Base-by-base conservation (phyloP, 37 sponge, comb jelly and placozoan species). In the Geodia barretti region DNA sequence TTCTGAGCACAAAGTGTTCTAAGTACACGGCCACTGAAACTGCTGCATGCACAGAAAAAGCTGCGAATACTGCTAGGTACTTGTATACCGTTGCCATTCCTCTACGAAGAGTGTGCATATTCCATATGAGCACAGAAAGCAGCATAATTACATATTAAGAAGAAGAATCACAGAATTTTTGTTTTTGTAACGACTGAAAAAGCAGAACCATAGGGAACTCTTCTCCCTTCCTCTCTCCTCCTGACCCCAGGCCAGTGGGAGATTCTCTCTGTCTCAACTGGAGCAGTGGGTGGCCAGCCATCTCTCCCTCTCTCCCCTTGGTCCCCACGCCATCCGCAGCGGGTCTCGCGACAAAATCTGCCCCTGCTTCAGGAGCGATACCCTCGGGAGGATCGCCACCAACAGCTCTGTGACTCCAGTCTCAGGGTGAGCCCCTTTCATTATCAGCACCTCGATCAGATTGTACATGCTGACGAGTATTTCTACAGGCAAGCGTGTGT, bases 321-420 rank as follows among this genome's bases (percentile, higher is more conserved):
- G 93, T 14, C 58, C 86, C 37, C 74, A 78, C 21, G 59, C 74
- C 64, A 58, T 92, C 68, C 47, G 39, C 39, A 64, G 79, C 7
- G 82, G 83, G 37, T 29, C 81, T n/a, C 70, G 85, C 37, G 82
- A 80, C 77, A 78, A 32, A 40, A 78, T 41, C 59, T 81, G 86
- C 85, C 28, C 63, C 19, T 60, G 43, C 34, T 92, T 39, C 74
- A 66, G 82, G 21, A 86, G 83, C 41, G 79, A 82, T 21, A 41
- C 68, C 23, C 30, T 41, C 41, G 93, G 93, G 43, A 39, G 81
- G 36, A 39, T 92, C 31, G 47, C 85, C 29, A 28, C 79, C 24
- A 81, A 84, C 28, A 26, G 73, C 23, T 72, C n/a, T n/a, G n/a
- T 38, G 31, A 58, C 68, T n/a, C 64, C 74, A 39, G 63, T 47